phyloP scores from a whole-genome alignment of 2,888 invertebrate genomes.

The Agriopis leucophaearia region DNA sequence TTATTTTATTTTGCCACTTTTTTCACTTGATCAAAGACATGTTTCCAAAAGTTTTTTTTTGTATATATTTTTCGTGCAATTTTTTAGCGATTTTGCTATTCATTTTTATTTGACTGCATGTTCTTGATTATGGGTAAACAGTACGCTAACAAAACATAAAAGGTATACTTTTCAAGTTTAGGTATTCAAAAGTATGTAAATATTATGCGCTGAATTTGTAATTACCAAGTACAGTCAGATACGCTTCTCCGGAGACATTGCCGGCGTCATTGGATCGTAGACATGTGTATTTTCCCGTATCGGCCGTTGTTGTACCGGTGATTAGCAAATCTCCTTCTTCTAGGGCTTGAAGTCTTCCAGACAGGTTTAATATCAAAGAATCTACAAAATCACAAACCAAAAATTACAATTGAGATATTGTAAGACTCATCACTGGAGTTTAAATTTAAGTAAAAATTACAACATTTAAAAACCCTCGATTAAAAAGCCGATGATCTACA shows the following conservation, averaged over 20 bases:
- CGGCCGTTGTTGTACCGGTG: conserved; percentile 92
- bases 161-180: too few relatives aligned
- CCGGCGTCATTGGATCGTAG: conserved; percentile 96
- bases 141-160: too few relatives aligned
- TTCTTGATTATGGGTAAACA: too few relatives aligned
- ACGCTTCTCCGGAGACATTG: conserved; percentile 92
- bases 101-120: too few relatives aligned
- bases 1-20: too few relatives aligned
- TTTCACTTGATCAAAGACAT: background rate
- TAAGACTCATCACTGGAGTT: background rate
- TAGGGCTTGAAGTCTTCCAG: conserved; percentile 93
- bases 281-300: conserved; percentile 96
- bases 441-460: background rate
- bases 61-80: too few relatives aligned
- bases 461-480: background rate
- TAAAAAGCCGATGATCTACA: background rate
- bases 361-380: conserved; percentile 78
- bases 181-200: too few relatives aligned
- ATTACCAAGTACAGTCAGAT: conserved; percentile 93
- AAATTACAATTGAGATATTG: conserved; percentile 2
- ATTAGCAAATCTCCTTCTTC: conserved; percentile 96
- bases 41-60: too few relatives aligned
- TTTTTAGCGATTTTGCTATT: too few relatives aligned
- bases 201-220: background rate
- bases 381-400: conserved; percentile 61